These are phyloP conservation scores for Rhamphomyia laevipes DNA, from an alignment of 2,888 invertebrate species.

Conservation along the genomic window DNA sequence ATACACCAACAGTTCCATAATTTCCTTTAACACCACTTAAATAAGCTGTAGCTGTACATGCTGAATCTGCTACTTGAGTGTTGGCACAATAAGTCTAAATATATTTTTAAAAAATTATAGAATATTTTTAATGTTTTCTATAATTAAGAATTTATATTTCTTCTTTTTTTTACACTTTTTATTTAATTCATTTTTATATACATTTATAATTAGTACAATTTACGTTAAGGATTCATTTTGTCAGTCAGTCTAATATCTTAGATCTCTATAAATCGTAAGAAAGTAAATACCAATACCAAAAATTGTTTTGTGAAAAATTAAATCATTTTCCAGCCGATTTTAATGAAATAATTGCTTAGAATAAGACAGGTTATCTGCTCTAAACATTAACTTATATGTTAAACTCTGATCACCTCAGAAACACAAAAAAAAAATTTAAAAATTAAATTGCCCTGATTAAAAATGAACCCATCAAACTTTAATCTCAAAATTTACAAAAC, in stretches of 20 bases:
- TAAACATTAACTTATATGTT: too few relatives aligned
- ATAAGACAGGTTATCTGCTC: too few relatives aligned
- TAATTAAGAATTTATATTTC: not conserved
- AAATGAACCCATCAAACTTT: too few relatives aligned
- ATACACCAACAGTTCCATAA: constrained; percentile 62
- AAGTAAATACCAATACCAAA: too few relatives aligned
- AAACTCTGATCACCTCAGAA: too few relatives aligned
- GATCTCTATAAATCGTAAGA: too few relatives aligned
- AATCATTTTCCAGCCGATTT: too few relatives aligned
- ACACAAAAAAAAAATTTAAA: constrained; percentile 6
- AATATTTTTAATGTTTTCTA: not conserved
- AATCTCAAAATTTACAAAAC: too few relatives aligned
- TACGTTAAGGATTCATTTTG: not conserved
- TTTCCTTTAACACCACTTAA: constrained; percentile 69
- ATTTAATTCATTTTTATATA: not conserved
- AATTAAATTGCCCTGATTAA: constrained; percentile 4
- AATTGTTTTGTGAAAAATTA: too few relatives aligned
- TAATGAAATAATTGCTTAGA: too few relatives aligned
- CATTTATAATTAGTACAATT: not conserved
- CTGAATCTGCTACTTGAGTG: constrained; percentile 71
- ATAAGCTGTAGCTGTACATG: constrained; percentile 74
- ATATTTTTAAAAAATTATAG: not conserved
- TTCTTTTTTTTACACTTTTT: not conserved
- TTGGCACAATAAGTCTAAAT: constrained; percentile 66
- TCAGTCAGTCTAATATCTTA: too few relatives aligned